Conservation (phyloP, 2,797 vertebrate genomes). For the Peromyscus nudipes region DNA sequence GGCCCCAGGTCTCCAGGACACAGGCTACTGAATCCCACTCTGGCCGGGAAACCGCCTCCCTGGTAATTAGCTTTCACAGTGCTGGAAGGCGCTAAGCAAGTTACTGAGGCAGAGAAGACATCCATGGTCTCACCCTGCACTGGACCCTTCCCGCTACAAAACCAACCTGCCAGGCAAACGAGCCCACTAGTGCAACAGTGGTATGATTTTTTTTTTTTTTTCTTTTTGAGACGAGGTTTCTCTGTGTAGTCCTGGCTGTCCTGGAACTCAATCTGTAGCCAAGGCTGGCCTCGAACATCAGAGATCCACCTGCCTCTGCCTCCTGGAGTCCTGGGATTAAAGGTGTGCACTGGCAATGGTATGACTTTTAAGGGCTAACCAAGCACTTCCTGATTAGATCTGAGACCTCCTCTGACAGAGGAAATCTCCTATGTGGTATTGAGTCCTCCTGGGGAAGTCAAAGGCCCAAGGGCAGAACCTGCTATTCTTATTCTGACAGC, state of each 20-base stretch:
- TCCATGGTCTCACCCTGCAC: neutral
- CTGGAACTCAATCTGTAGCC: no score
- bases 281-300: neutral
- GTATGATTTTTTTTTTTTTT: neutral
- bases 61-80: neutral
- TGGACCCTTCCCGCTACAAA: neutral
- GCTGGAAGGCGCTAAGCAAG: neutral
- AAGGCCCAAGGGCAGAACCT: neutral
- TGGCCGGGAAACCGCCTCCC: neutral
- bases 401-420: neutral
- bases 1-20: neutral
- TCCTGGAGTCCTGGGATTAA: neutral
- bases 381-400: neutral
- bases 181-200: neutral
- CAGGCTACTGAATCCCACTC: neutral
- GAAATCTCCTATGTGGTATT: neutral
- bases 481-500: neutral
- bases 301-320: neutral
- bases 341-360: neutral
- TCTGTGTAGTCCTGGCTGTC: neutral
- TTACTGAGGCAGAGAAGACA: neutral
- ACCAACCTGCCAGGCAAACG: neutral
- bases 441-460: neutral
- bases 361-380: neutral
- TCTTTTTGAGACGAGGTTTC: neutral